Base-by-base conservation (phyloP, 1,140 invertebrate genomes). In the Ips typographus region DNA sequence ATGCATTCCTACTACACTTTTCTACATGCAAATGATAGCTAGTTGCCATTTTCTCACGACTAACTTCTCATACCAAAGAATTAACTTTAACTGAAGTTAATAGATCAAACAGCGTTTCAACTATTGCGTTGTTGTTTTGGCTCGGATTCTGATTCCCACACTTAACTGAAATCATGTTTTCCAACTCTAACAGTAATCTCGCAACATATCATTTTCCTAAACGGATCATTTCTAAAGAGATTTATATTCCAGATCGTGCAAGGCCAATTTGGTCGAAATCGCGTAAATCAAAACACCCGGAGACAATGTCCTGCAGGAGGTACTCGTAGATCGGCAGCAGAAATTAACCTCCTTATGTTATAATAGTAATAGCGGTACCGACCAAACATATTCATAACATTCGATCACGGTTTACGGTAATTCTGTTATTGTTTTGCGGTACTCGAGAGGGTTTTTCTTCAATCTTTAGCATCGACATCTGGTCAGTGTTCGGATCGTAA, bases 351-450 rank as follows among this genome's bases (percentile, higher is more conserved):
- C 57, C 39, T 59, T 59, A 6, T n/a, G 8, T 6, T 47, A 56
- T 7, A 56, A 56, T 37, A 56, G 53, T 42, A 40, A 8, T 59
- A 59, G 57, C 57, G 57, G 57, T 59, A 59, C 42, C 40, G 40
- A 40, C 39, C 40, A 59, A 59, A 59, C 41, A 42, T 42, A 59
- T 59, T 40, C n/a, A 36, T 37, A 56, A 56, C 53, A 56, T 7
- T 49, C 22, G 22, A 22, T 47, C 44, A 6, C 22, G 5, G 5
- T n/a, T 47, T 47, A 47, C 44, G 44, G 53, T 56, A 22, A n/a
- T 22, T 7, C 38, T 37, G 7, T 59, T 59, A 42, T 59, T 59
- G 38, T 59, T 59, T 59, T 59, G 41, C 57, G 57, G 57, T 59
- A 56, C 5, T 56, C 7, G 1, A 5, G 36, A 49, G 44, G 22